A percentile compares a stretch with the other conserved stretches of the same genome.
These are phyloP conservation scores for Hemiprocne comata DNA, from an alignment of 2,113 vertebrate genomes.

Conservation along the genomic window DNA sequence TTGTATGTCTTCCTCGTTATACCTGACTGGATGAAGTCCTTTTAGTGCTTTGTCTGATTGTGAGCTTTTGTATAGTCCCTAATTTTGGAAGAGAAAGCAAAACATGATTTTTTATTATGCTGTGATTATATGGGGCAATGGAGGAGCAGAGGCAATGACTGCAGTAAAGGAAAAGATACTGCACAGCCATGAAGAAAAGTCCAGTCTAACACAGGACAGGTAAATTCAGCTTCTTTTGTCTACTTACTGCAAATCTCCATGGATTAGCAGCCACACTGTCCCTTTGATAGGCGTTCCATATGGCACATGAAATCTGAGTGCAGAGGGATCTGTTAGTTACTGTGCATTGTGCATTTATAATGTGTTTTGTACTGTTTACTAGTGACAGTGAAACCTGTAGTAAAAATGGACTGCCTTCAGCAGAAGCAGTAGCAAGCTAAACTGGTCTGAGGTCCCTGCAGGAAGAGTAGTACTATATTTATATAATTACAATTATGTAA, in stretches of 20 bases:
- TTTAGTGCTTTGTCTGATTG: neutral
- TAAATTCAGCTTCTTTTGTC: slow-evolving; percentile 33
- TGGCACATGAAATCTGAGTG: neutral
- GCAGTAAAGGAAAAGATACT: neutral
- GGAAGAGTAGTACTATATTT: neutral
- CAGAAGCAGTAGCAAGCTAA: neutral
- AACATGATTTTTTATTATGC: neutral
- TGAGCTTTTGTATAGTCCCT: neutral
- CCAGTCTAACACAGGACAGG: neutral
- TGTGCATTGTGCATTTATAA: neutral
- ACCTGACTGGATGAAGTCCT: neutral
- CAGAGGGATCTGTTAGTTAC: neutral
- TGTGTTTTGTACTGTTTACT: neutral
- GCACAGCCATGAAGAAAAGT: neutral
- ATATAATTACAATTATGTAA: neutral
- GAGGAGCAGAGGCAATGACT: neutral
- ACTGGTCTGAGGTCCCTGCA: neutral
- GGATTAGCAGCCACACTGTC: neutral
- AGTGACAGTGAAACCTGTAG: neutral
- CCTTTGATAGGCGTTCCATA: slow-evolving; percentile 17
- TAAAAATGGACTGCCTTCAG: neutral
- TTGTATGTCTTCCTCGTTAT: neutral
- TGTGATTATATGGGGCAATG: neutral
- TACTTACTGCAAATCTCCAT: slow-evolving; percentile 16
- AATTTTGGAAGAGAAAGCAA: neutral